A percentile compares a stretch with the other conserved stretches of the same genome.
Conservation (phyloP, 2,888 invertebrate genomes). For the Lottia gigantea region DNA sequence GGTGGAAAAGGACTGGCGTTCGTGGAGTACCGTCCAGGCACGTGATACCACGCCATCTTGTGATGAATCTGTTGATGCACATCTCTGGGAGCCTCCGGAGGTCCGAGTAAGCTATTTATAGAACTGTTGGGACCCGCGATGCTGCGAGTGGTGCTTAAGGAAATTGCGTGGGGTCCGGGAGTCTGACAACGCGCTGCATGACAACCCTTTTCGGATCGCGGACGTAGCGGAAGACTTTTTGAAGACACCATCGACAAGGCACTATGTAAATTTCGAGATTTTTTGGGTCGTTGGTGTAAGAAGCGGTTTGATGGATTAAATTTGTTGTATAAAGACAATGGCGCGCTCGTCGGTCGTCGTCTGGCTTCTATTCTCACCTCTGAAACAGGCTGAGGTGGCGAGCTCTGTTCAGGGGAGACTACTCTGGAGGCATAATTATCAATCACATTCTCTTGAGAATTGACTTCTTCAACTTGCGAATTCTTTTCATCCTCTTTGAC, state of each 20-base stretch:
- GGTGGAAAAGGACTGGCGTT: constrained; percentile 40
- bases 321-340: constrained; percentile 15
- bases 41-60: constrained; percentile 63
- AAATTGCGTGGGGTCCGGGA: constrained; percentile 48
- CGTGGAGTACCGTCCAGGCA: constrained; percentile 60
- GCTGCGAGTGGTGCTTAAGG: constrained; percentile 42
- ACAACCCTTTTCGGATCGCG: constrained; percentile 31
- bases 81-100: constrained; percentile 40
- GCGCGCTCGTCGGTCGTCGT: background rate
- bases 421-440: background rate
- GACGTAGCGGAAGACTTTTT: constrained; percentile 29
- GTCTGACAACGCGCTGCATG: constrained; percentile 42
- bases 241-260: constrained; percentile 33
- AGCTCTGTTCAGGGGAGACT: background rate
- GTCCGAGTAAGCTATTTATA: constrained; percentile 47
- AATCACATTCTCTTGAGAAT: background rate
- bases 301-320: constrained; percentile 17
- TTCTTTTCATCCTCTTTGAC: background rate
- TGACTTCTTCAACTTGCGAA: background rate
- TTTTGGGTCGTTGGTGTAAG: constrained; percentile 19
- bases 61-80: constrained; percentile 45
- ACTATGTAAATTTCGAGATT: constrained; percentile 36
- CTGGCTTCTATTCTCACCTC: background rate
- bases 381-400: background rate
- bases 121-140: constrained; percentile 55